Percentiles rank a stretch among this genome's conserved stretches.
Conservation (phyloP, 2,113 vertebrate genomes). For the Zonotrichia leucophrys region DNA sequence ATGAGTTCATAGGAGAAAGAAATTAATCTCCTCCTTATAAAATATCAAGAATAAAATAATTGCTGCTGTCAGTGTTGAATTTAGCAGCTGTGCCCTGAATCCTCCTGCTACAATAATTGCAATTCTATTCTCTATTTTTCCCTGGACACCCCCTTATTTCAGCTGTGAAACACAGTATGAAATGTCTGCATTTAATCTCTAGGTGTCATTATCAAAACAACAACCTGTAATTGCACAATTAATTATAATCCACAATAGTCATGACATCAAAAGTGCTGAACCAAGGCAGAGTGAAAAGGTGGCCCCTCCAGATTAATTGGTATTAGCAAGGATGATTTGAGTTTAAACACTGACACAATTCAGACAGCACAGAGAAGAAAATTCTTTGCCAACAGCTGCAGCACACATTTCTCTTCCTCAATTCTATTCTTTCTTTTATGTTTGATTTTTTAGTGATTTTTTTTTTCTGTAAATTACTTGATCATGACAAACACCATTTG, state of each 20-base stretch:
- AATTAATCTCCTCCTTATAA: background rate
- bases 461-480: background rate
- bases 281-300: background rate
- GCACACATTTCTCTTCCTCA: background rate
- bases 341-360: background rate
- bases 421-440: background rate
- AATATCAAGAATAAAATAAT: background rate
- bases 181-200: constrained; percentile 67
- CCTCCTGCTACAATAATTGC: background rate
- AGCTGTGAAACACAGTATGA: background rate
- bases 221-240: constrained; percentile 81
- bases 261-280: constrained; percentile 34
- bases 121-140: background rate
- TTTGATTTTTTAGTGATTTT: background rate
- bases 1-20: background rate
- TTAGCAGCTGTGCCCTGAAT: background rate
- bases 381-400: background rate
- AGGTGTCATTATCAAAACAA: constrained; percentile 71
- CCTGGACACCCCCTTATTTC: background rate
- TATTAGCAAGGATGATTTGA: background rate
- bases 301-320: background rate
- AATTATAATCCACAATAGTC: background rate
- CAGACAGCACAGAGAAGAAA: background rate
- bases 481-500: background rate
- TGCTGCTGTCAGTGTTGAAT: background rate